phyloP scores from a whole-genome alignment of 2,113 vertebrate species.

The Hypocryptadius cinnamomeus region DNA sequence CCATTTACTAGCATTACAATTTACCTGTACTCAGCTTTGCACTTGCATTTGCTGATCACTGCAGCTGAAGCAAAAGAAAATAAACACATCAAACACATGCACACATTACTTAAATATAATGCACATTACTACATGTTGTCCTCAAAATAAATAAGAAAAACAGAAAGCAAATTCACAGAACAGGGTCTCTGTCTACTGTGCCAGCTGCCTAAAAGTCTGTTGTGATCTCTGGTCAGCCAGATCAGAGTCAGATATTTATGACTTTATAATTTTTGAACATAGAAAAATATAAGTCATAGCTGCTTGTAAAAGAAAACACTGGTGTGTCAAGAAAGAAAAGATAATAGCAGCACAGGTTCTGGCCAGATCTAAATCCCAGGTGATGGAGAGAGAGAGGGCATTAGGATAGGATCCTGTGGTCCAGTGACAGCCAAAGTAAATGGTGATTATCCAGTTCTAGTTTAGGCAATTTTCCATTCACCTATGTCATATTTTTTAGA shows the following conservation, averaged over 20 bases:
- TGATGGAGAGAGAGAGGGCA: background rate
- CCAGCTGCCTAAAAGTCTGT: background rate
- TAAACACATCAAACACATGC: background rate
- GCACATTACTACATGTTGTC: background rate
- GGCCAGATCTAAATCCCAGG: background rate
- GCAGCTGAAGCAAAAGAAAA: background rate
- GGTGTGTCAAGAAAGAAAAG: background rate
- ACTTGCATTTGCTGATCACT: background rate
- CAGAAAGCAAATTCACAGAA: background rate
- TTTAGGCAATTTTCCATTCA: background rate
- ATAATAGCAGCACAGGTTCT: background rate
- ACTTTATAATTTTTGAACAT: background rate
- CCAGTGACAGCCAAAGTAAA: background rate
- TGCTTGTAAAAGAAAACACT: background rate
- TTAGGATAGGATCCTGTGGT: background rate
- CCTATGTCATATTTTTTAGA: background rate
- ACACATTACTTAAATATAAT: background rate
- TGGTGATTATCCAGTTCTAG: background rate
- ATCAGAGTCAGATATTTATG: background rate
- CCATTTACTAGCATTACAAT: background rate
- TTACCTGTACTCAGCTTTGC: background rate
- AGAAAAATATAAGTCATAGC: background rate
- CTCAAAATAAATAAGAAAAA: background rate
- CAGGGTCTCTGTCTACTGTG: background rate
- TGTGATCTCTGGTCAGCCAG: background rate